A percentile compares a stretch with the other conserved stretches of the same genome.
Evolutionary conservation across 2,113 vertebrate genomes (phyloP).

Genomic region (Pavo muticus): DNA sequence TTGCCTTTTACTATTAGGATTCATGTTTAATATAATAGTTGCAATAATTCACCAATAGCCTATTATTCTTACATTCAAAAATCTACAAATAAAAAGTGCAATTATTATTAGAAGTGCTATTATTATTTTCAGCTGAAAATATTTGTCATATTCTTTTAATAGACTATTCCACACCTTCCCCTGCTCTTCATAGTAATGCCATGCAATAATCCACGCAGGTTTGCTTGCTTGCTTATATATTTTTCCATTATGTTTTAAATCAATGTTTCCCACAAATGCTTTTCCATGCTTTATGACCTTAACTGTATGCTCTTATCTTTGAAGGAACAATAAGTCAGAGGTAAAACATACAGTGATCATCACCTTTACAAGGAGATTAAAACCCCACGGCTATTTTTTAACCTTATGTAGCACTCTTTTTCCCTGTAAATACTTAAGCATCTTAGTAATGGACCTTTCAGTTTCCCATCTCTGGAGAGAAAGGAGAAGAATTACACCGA

Average conservation of each 20-base stretch:
- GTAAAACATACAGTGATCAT: neutral
- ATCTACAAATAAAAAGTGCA: neutral
- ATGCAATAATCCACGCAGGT: neutral
- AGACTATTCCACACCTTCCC: neutral
- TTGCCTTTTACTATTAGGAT: neutral
- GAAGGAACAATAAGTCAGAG: neutral
- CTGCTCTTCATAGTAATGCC: neutral
- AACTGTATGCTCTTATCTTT: neutral
- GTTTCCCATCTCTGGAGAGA: neutral
- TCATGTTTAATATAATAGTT: neutral
- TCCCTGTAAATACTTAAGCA: neutral
- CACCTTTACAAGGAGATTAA: constrained; percentile 36
- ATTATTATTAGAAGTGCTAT: neutral
- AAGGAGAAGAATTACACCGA: constrained; percentile 1
- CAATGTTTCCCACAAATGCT: neutral
- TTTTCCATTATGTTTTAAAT: neutral
- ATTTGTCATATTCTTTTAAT: neutral
- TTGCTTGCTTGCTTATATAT: neutral
- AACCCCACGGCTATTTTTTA: constrained; percentile 27
- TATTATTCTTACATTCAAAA: neutral
- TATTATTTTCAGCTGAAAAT: neutral
- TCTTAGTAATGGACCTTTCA: neutral
- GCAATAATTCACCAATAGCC: neutral
- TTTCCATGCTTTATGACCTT: neutral
- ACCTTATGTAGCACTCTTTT: neutral